A percentile compares a stretch with the other conserved stretches of the same genome.
Evolutionary conservation across 2,888 invertebrate genomes (phyloP).

Genomic region (Synanthedon vespiformis): DNA sequence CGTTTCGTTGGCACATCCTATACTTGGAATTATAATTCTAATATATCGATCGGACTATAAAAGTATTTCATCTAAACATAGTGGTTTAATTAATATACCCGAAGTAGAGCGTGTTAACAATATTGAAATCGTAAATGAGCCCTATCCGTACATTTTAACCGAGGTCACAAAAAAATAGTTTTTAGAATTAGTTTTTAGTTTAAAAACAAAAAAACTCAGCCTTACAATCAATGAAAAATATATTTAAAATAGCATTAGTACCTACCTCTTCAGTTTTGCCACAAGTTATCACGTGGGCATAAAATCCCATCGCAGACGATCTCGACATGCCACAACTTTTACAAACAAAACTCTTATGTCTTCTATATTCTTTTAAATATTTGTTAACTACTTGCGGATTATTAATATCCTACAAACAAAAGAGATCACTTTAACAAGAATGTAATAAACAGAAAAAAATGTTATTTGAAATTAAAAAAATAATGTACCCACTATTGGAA

Average conservation of each 20-base stretch:
- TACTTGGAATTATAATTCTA: too few relatives aligned
- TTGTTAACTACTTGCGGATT: conserved; percentile 52
- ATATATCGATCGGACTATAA: too few relatives aligned
- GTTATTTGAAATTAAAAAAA: background rate
- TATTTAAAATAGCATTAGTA: conserved; percentile 6
- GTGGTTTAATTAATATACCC: too few relatives aligned
- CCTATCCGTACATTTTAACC: too few relatives aligned
- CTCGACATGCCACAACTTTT: conserved; percentile 62
- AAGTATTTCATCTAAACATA: too few relatives aligned
- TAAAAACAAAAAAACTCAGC: too few relatives aligned
- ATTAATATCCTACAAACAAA: conserved; percentile 60
- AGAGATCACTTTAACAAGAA: background rate
- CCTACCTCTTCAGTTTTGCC: conserved; percentile 67
- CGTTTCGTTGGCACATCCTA: too few relatives aligned
- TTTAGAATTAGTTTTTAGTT: too few relatives aligned
- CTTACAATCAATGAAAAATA: background rate
- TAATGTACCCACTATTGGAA: conserved; percentile 34
- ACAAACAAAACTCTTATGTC: conserved; percentile 59
- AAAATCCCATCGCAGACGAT: conserved; percentile 68
- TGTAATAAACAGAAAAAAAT: background rate
- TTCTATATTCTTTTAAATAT: conserved; percentile 49
- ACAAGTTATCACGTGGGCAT: conserved; percentile 73
- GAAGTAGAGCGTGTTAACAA: too few relatives aligned
- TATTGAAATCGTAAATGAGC: too few relatives aligned
- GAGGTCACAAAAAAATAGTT: too few relatives aligned